phyloP scores from a whole-genome alignment of 2,888 invertebrate species.

The Fragum fragum region DNA sequence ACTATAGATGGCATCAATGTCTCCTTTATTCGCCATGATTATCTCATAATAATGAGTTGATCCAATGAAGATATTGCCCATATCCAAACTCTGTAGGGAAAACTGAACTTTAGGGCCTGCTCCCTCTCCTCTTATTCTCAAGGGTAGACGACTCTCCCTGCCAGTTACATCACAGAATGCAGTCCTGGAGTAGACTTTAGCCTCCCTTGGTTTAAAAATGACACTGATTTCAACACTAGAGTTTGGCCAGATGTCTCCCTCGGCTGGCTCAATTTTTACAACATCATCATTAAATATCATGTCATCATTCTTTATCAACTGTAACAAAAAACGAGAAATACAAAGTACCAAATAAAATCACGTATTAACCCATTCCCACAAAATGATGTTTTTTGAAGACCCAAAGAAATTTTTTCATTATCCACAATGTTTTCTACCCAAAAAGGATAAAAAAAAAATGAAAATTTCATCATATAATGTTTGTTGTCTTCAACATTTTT shows the following conservation, averaged over 20 bases:
- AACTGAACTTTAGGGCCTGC: conserved; percentile 86
- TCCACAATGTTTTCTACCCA: too few species aligned
- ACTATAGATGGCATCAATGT: conserved; percentile 86
- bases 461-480: too few species aligned
- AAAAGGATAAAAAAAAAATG: too few species aligned
- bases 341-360: too few species aligned
- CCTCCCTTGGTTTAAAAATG: conserved; percentile 85
- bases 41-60: conserved; percentile 86
- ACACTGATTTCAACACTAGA: conserved; percentile 84
- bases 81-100: conserved; percentile 85
- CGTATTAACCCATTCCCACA: too few species aligned
- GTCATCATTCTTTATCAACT: conserved; percentile 82
- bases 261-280: conserved; percentile 85
- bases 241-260: conserved; percentile 87
- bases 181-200: conserved; percentile 84
- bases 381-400: too few species aligned
- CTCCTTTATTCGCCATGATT: conserved; percentile 86
- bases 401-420: too few species aligned
- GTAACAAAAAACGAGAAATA: conserved; percentile 19
- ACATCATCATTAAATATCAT: conserved; percentile 86
- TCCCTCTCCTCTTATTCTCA: conserved; percentile 86
- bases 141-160: conserved; percentile 85
- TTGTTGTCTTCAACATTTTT: too few species aligned
- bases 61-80: conserved; percentile 87
- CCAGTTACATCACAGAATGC: conserved; percentile 87